Percentiles rank a stretch among this genome's conserved stretches.
These are phyloP conservation scores for Cygnus atratus DNA, from an alignment of 2,113 vertebrate genomes.

Conservation along the genomic window DNA sequence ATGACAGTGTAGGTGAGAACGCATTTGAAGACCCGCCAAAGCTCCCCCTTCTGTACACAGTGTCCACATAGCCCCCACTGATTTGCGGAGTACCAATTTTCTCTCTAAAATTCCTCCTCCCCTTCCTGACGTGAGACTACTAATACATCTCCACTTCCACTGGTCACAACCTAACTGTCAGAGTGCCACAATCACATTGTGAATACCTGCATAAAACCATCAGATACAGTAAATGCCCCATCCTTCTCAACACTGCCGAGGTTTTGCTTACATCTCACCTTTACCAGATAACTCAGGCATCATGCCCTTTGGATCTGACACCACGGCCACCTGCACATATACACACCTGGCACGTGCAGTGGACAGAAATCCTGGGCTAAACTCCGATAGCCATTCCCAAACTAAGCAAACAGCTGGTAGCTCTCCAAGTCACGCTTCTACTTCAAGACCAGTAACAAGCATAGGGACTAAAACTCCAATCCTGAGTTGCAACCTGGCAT, in stretches of 20 bases:
- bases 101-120: neutral
- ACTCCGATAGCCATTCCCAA: neutral
- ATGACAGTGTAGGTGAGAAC: accelerated
- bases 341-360: neutral
- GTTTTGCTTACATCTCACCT: neutral
- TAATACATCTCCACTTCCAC: neutral
- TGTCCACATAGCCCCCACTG: neutral
- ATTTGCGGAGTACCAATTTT: neutral
- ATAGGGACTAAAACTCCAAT: neutral
- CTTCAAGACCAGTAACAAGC: neutral
- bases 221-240: neutral
- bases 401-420: neutral
- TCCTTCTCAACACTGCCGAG: neutral
- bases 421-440: neutral
- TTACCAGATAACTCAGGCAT: neutral
- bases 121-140: neutral
- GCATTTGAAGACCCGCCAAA: neutral
- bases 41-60: neutral
- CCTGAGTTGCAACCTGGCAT: neutral
- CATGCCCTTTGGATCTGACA: neutral
- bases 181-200: neutral
- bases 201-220: neutral
- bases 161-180: neutral
- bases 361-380: neutral
- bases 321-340: neutral